These are phyloP conservation scores for Callipepla squamata DNA, from an alignment of 2,113 vertebrate genomes.

Conservation along the genomic window DNA sequence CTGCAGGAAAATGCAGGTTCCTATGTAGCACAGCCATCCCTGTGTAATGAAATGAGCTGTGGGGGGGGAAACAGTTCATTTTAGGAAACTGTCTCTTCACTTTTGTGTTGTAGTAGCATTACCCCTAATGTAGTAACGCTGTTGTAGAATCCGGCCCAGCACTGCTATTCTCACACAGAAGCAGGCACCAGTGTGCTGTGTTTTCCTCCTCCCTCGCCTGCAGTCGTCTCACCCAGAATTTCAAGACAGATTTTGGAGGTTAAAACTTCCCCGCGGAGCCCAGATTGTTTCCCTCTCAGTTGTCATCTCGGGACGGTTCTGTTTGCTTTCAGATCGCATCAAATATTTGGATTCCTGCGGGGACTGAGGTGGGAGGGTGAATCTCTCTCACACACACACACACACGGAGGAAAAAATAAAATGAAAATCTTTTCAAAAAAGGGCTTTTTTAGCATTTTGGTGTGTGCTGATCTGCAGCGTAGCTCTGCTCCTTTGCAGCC, in stretches of 20 bases:
- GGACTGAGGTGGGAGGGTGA: constrained; percentile 10
- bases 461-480: neutral
- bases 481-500: neutral
- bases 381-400: neutral
- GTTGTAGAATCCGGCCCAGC: neutral
- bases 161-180: neutral
- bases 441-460: neutral
- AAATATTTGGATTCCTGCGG: constrained; percentile 45
- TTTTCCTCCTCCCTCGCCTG: neutral
- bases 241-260: constrained; percentile 59
- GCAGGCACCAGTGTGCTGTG: neutral
- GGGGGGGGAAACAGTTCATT: neutral
- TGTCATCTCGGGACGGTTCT: constrained; percentile 22
- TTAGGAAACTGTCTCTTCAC: neutral
- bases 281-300: constrained; percentile 64
- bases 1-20: neutral
- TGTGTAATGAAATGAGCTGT: neutral
- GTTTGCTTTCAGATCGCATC: constrained; percentile 40
- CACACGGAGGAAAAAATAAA: neutral
- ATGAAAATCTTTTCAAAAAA: neutral
- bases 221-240: constrained; percentile 18
- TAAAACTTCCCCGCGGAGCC: neutral
- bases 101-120: constrained; percentile 17
- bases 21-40: neutral
- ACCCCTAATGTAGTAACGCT: neutral